Percentiles rank a stretch among this genome's conserved stretches.
Evolutionary conservation across 2,113 vertebrate genomes (phyloP).

Genomic region (Morone chrysops): DNA sequence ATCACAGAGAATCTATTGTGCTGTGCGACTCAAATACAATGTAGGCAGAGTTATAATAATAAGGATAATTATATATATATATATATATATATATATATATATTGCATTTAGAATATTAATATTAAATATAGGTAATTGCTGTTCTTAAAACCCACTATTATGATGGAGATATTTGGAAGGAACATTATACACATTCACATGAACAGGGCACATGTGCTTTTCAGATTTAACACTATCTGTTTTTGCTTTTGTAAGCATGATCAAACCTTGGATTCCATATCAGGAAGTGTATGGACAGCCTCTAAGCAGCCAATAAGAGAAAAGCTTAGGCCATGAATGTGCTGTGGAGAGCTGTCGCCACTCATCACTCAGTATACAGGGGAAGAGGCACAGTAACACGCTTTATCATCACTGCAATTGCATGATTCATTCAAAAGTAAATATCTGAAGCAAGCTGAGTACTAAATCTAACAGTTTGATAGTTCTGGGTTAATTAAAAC

Average conservation of each 20-base stretch:
- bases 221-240: background rate
- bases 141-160: background rate
- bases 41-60: background rate
- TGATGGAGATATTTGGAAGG: background rate
- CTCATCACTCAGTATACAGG: too few species aligned
- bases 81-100: too few species aligned
- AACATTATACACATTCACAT: background rate
- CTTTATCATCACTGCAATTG: background rate
- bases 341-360: too few species aligned
- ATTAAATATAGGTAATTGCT: background rate
- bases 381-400: too few species aligned
- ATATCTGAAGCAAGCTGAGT: background rate
- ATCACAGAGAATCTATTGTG: background rate
- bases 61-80: background rate
- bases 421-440: background rate
- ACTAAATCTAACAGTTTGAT: background rate
- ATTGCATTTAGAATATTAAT: background rate
- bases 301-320: background rate
- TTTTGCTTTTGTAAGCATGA: background rate
- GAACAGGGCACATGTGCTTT: background rate
- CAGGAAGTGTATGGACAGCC: background rate
- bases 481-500: background rate
- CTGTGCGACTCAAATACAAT: background rate
- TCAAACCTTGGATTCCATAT: background rate
- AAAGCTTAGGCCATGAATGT: background rate